phyloP scores from a whole-genome alignment of 1,140 invertebrate species.

The Zaprionus africanus region DNA sequence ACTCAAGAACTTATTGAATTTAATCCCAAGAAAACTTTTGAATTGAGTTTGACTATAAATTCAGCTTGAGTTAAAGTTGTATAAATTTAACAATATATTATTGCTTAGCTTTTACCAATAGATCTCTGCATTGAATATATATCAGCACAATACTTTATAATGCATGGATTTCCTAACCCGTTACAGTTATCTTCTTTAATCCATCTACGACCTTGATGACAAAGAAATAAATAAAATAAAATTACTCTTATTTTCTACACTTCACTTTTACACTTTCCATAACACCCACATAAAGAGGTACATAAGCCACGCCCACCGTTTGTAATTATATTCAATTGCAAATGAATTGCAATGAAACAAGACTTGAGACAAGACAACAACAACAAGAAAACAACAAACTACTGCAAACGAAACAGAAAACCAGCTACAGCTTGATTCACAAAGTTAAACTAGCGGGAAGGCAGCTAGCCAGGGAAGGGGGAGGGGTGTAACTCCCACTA shows the following conservation, averaged over 20 bases:
- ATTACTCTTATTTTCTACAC: conserved; percentile 11
- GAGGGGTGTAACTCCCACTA: conserved; percentile 39
- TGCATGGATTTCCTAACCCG: neutral
- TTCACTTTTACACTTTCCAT: conserved; percentile 44
- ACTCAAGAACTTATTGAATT: neutral
- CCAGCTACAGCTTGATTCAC: conserved; percentile 56
- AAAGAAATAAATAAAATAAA: neutral
- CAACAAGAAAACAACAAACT: conserved; percentile 47
- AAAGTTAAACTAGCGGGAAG: conserved; percentile 53
- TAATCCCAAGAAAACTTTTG: neutral
- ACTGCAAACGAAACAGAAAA: conserved; percentile 63
- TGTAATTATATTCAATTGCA: conserved; percentile 68
- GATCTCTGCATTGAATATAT: neutral
- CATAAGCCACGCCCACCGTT: conserved; percentile 30
- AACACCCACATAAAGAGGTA: conserved; percentile 19
- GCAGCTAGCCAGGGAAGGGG: neutral
- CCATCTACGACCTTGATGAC: conserved; percentile 19
- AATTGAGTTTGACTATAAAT: neutral
- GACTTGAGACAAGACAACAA: conserved; percentile 52
- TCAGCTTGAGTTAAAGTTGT: neutral
- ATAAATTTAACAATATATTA: neutral
- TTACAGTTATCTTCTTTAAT: neutral
- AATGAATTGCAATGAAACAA: conserved; percentile 57
- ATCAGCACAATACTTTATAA: too few species aligned
- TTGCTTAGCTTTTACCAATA: neutral